Conservation (phyloP, 2,888 invertebrate genomes). For the Drosophila paranaensis region DNA sequence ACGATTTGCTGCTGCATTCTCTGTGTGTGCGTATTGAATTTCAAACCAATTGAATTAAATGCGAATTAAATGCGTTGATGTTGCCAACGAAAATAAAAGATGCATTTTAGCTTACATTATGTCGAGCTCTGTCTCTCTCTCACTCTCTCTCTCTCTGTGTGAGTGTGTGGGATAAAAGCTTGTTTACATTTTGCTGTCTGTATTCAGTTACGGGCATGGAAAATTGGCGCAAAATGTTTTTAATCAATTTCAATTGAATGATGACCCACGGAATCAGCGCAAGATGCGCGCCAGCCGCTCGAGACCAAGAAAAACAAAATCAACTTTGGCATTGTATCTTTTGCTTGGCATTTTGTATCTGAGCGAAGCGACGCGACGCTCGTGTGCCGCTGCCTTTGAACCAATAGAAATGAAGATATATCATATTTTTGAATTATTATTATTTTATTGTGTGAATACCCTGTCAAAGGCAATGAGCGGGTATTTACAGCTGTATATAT, state of each 20-base stretch:
- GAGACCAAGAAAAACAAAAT: conserved; percentile 4
- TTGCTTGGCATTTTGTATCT: conserved; percentile 28
- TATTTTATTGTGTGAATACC: conserved; percentile 15
- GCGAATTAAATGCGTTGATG: conserved; percentile 65
- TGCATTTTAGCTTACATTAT: conserved; percentile 39
- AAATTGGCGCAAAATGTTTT: conserved; percentile 78
- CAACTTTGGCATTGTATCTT: conserved; percentile 48
- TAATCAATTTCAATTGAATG: conserved; percentile 84
- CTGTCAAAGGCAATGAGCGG: background rate
- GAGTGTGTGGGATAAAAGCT: conserved; percentile 11
- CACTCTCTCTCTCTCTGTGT: background rate
- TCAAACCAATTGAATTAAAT: conserved; percentile 72
- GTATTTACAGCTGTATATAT: background rate
- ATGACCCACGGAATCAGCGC: conserved; percentile 82
- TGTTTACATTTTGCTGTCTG: conserved; percentile 31
- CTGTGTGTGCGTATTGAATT: conserved; percentile 63
- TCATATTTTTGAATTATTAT: conserved; percentile 23
- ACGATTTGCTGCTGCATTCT: conserved; percentile 25
- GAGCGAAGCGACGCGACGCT: background rate
- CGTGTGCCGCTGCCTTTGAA: conserved; percentile 21
- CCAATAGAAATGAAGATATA: conserved; percentile 14
- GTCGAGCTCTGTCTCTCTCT: background rate
- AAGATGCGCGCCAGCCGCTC: conserved; percentile 43
- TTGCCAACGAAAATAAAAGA: conserved; percentile 54
- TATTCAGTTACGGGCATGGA: conserved; percentile 22